Conservation (phyloP, 2,113 vertebrate genomes). For the Mormoops blainvillei region DNA sequence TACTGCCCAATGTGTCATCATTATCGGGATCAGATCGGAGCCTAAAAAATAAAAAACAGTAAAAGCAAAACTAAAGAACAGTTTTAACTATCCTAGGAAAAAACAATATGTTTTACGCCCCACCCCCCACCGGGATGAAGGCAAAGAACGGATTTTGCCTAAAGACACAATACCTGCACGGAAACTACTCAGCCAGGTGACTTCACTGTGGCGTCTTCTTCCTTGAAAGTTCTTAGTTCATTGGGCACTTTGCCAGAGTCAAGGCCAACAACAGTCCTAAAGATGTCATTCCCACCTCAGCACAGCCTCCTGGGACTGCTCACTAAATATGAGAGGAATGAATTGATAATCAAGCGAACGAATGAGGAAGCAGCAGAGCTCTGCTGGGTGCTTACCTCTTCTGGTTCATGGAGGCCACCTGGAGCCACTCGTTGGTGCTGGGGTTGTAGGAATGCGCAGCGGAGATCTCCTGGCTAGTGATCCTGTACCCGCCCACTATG, state of each 20-base stretch:
- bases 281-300: background rate
- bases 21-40: background rate
- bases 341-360: background rate
- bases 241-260: background rate
- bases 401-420: conserved; percentile 93
- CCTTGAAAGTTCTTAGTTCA: background rate
- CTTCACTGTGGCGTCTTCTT: background rate
- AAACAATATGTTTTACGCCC: no score
- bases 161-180: background rate
- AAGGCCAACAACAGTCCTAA: background rate
- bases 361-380: background rate
- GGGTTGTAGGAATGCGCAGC: conserved; percentile 95
- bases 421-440: conserved; percentile 91
- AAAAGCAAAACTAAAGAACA: background rate
- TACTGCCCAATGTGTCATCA: background rate
- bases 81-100: background rate
- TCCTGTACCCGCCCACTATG: conserved; percentile 91
- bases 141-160: background rate
- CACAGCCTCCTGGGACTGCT: background rate
- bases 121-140: background rate
- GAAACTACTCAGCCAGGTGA: background rate
- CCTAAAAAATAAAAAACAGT: background rate
- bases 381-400: conserved; percentile 85
- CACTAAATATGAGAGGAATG: background rate
- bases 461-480: conserved; percentile 93